Conservation (phyloP, 2,113 vertebrate species). For the Odocoileus hemionus region DNA sequence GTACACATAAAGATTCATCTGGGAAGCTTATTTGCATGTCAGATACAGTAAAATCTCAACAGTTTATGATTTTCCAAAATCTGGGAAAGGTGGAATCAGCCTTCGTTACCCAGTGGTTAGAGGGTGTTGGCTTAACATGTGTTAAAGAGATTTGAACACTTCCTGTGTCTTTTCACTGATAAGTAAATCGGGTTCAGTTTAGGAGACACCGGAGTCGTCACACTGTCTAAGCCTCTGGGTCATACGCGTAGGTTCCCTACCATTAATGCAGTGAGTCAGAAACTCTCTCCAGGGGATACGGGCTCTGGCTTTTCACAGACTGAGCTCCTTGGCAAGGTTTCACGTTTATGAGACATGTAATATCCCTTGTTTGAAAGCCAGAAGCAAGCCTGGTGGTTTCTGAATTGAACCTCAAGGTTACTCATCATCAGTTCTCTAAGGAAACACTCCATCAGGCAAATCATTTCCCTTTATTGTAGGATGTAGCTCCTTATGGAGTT, state of each 20-base stretch:
- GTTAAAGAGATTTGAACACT: neutral
- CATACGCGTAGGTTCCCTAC: rapidly evolving
- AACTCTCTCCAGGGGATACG: neutral
- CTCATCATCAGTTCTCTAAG: neutral
- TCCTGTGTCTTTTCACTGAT: neutral
- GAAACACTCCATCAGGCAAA: neutral
- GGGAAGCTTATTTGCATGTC: neutral
- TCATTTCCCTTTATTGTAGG: neutral
- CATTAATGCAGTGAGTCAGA: neutral
- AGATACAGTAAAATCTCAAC: neutral
- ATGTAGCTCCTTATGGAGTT: neutral
- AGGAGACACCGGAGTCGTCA: neutral
- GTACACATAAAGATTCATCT: rapidly evolving
- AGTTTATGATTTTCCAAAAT: neutral
- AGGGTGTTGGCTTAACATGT: neutral
- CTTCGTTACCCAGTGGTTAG: neutral
- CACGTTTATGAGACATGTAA: neutral
- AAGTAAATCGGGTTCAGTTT: neutral
- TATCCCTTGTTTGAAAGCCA: neutral
- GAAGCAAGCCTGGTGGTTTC: neutral
- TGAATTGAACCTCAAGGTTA: neutral
- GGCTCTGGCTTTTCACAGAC: neutral
- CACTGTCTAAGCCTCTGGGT: neutral
- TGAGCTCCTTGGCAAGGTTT: neutral
- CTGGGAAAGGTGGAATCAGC: neutral